Evolutionary conservation across 2,113 vertebrate species (phyloP).

Genomic region (Brachirus orientalis): DNA sequence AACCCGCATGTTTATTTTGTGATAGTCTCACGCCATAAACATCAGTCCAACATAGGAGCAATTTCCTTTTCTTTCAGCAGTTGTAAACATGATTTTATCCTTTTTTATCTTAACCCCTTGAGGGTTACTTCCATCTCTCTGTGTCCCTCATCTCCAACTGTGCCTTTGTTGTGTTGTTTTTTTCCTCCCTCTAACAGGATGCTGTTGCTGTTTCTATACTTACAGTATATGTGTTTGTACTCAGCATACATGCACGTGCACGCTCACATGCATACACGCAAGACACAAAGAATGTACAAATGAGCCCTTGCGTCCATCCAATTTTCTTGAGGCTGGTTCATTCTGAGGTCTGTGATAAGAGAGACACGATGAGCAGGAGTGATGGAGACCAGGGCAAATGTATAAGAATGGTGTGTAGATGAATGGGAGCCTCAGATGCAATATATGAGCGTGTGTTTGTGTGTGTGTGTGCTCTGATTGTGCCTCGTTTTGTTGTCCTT

Average conservation of each 20-base stretch:
- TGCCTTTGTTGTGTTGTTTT: background rate
- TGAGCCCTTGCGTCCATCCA: conserved; percentile 22
- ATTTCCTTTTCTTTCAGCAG: conserved; percentile 9
- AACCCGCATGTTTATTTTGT: background rate
- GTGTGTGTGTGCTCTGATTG: too few relatives aligned
- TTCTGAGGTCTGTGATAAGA: conserved; percentile 57
- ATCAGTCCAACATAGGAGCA: conserved; percentile 6
- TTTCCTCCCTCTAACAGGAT: conserved; percentile 49
- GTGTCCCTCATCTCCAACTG: background rate
- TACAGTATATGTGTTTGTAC: conserved; percentile 29
- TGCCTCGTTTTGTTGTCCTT: conserved; percentile 49
- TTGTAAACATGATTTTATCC: conserved; percentile 10
- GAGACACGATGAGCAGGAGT: conserved; percentile 12
- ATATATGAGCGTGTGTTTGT: conserved; percentile 23
- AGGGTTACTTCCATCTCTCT: conserved; percentile 3
- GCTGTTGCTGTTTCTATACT: conserved; percentile 57
- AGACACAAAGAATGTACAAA: background rate
- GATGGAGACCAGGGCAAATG: conserved; percentile 19
- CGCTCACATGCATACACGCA: background rate
- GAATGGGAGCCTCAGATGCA: conserved; percentile 5
- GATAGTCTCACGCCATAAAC: conserved; percentile 2
- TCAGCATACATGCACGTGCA: conserved; percentile 26
- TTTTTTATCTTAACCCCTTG: conserved; percentile 16
- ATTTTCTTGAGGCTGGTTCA: conserved; percentile 28
- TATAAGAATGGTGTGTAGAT: conserved; percentile 6